Percentiles rank a stretch among this genome's conserved stretches.
Evolutionary conservation across 2,113 vertebrate genomes (phyloP).

Genomic region (Eidolon helvum): DNA sequence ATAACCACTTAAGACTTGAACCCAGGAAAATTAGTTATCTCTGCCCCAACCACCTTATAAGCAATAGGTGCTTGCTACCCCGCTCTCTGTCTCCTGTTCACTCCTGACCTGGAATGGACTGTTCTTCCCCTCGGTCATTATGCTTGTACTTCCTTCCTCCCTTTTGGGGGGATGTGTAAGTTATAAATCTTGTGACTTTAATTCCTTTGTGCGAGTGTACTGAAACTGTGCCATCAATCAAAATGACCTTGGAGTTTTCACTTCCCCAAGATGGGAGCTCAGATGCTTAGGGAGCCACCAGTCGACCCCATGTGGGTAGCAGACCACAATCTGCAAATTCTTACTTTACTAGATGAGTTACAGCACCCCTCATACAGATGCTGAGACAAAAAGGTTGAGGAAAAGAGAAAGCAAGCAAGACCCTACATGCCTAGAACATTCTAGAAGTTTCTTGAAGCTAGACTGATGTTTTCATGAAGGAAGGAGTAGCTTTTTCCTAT

Average conservation of each 20-base stretch:
- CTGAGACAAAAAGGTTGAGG: background rate
- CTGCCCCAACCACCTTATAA: background rate
- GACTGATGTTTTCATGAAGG: background rate
- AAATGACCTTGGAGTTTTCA: background rate
- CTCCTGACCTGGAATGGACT: background rate
- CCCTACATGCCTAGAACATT: background rate
- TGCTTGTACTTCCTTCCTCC: background rate
- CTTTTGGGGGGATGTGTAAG: background rate
- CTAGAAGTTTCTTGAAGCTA: background rate
- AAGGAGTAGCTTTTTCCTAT: background rate
- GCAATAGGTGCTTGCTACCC: background rate
- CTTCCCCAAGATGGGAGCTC: background rate
- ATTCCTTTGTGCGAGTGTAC: background rate
- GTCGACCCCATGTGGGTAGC: no score
- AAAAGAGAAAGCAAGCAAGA: background rate
- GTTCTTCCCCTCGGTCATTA: background rate
- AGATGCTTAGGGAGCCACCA: background rate
- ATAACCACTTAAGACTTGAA: background rate
- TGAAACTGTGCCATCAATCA: background rate
- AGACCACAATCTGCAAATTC: background rate
- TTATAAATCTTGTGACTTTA: background rate
- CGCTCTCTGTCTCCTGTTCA: background rate
- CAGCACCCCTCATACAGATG: background rate
- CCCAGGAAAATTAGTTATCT: background rate
- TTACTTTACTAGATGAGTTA: background rate